Evolutionary conservation across 2,888 invertebrate species (phyloP).

Genomic region (Tetheella fluctuosa): DNA sequence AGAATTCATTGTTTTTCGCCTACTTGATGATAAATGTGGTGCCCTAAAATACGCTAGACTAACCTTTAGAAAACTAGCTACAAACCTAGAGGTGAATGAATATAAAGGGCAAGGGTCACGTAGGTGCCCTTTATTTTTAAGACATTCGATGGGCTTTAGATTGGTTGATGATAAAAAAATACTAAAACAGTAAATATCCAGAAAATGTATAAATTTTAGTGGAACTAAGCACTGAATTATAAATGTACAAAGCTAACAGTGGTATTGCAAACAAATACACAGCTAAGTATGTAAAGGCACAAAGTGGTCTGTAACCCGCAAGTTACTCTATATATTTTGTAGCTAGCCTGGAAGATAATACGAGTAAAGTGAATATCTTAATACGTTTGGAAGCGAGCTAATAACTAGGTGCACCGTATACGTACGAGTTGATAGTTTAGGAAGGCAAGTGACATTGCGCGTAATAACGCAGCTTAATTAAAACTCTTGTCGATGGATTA

Average conservation of each 20-base stretch:
- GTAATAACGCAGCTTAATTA: constrained; percentile 61
- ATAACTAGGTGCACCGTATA: constrained; percentile 34
- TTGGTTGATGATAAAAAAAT: no score
- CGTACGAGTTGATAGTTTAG: constrained; percentile 27
- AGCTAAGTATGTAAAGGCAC: constrained; percentile 2
- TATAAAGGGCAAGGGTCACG: neutral
- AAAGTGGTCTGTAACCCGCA: neutral
- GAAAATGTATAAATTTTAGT: no score
- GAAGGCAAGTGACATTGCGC: constrained; percentile 40
- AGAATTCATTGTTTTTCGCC: no score
- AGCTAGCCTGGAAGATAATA: constrained; percentile 29
- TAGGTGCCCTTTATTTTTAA: no score
- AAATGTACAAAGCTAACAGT: no score
- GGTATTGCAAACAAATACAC: neutral
- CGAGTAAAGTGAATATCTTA: constrained; percentile 39
- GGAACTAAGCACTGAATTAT: no score
- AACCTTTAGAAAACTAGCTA: neutral
- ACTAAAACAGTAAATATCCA: no score
- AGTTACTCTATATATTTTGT: constrained; percentile 21
- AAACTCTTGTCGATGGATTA: constrained; percentile 54
- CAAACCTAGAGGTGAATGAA: neutral
- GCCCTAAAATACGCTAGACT: neutral
- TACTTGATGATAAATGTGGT: neutral
- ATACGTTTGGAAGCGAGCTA: constrained; percentile 33
- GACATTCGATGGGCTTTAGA: no score